phyloP scores from a whole-genome alignment of 2,113 vertebrate species.

The Marcusenius ussheri region DNA sequence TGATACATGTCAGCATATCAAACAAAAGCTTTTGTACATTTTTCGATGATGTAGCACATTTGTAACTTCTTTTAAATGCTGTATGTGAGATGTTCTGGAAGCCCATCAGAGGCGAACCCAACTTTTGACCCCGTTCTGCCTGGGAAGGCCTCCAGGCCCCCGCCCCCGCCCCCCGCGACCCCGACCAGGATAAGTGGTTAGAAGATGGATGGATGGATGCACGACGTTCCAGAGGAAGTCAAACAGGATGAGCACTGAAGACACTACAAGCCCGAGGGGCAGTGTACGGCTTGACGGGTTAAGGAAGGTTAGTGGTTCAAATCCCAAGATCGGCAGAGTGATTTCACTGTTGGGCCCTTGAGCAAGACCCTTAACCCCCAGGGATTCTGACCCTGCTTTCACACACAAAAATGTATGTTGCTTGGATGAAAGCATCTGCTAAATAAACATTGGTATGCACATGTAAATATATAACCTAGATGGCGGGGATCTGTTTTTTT shows the following conservation, averaged over 20 bases:
- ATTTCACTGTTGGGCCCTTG: background rate
- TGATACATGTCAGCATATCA: background rate
- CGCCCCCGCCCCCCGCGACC: background rate
- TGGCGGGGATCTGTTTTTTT: background rate
- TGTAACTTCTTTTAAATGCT: background rate
- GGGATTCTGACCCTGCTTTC: background rate
- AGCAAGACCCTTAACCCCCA: background rate
- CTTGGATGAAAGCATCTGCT: background rate
- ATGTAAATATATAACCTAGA: background rate
- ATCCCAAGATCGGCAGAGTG: background rate
- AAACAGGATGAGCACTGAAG: background rate
- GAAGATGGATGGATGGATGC: background rate
- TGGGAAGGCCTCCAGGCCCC: background rate
- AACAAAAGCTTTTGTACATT: background rate
- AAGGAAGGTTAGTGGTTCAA: background rate
- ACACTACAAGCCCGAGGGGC: background rate
- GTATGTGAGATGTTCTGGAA: background rate
- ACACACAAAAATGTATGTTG: background rate
- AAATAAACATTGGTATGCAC: background rate
- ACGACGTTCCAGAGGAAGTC: background rate
- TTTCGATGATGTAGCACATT: background rate
- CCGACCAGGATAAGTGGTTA: background rate
- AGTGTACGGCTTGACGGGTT: background rate
- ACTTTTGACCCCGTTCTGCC: background rate
- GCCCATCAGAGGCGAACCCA: background rate